These are phyloP conservation scores for Halcyon malimbica DNA, from an alignment of 2,113 vertebrate species.

Conservation along the genomic window DNA sequence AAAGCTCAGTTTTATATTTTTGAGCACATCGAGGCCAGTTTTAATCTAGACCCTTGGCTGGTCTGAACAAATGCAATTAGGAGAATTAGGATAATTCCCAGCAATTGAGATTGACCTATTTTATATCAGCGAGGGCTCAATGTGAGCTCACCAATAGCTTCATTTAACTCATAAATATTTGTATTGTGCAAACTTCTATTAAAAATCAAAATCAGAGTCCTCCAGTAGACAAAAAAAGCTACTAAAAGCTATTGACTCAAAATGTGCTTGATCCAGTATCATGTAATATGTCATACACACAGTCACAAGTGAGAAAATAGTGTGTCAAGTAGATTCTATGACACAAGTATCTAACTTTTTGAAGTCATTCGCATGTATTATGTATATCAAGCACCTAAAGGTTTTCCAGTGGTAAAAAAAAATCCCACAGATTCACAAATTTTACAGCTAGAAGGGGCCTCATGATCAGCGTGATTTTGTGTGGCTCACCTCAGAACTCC, in stretches of 20 bases:
- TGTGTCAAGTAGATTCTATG: background rate
- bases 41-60: background rate
- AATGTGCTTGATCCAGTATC: background rate
- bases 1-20: background rate
- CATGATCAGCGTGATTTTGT: background rate
- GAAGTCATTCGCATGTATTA: background rate
- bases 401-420: background rate
- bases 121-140: background rate
- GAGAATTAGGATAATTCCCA: background rate
- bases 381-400: rapidly evolving
- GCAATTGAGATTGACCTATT: background rate
- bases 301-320: background rate
- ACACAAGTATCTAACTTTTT: background rate
- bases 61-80: background rate
- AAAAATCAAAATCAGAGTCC: background rate
- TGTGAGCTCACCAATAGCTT: background rate
- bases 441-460: background rate
- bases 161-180: background rate
- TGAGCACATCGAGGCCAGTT: background rate
- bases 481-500: background rate
- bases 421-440: background rate
- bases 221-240: background rate
- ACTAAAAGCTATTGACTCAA: background rate
- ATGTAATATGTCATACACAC: rapidly evolving
- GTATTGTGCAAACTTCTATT: background rate